Percentiles rank a stretch among this genome's conserved stretches.
Evolutionary conservation across 2,797 vertebrate genomes (phyloP).

Genomic region (Borostomias antarcticus): DNA sequence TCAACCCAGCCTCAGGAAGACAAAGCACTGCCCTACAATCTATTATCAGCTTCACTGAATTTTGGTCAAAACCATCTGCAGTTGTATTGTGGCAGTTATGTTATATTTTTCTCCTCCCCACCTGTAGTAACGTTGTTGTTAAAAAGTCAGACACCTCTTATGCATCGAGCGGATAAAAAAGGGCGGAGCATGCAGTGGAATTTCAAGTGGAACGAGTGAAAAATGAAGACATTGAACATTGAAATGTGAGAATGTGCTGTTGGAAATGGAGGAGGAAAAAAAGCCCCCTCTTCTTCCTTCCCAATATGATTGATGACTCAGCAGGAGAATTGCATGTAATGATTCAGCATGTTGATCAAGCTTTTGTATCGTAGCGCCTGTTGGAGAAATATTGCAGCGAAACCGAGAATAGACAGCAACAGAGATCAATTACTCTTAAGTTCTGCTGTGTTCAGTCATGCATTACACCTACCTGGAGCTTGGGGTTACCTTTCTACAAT

Average conservation of each 20-base stretch:
- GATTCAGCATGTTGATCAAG: slow-evolving; percentile 72
- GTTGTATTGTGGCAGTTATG: slow-evolving; percentile 50
- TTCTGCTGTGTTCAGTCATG: slow-evolving; percentile 49
- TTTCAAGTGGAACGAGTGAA: slow-evolving; percentile 60
- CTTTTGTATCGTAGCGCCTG: slow-evolving; percentile 43
- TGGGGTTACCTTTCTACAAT: slow-evolving; percentile 29
- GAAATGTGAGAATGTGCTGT: slow-evolving; percentile 48
- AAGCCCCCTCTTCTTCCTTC: slow-evolving; percentile 25
- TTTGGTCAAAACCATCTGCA: neutral
- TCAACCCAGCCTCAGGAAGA: slow-evolving; percentile 48
- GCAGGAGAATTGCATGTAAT: slow-evolving; percentile 64
- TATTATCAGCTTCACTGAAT: slow-evolving; percentile 69
- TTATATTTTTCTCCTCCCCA: slow-evolving; percentile 48
- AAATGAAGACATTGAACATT: slow-evolving; percentile 40
- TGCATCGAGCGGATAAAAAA: slow-evolving; percentile 46
- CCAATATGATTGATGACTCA: slow-evolving; percentile 66
- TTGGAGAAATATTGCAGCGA: slow-evolving; percentile 64
- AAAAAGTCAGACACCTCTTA: slow-evolving; percentile 44
- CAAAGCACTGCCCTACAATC: slow-evolving; percentile 58
- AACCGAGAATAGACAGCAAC: slow-evolving; percentile 59
- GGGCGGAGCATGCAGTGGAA: slow-evolving; percentile 56
- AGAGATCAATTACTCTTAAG: slow-evolving; percentile 63
- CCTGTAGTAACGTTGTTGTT: slow-evolving; percentile 58
- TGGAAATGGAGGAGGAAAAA: slow-evolving; percentile 21
- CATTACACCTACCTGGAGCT: slow-evolving; percentile 39